Evolutionary conservation across 2,113 vertebrate species (phyloP).

Genomic region (Entelurus aequoreus): DNA sequence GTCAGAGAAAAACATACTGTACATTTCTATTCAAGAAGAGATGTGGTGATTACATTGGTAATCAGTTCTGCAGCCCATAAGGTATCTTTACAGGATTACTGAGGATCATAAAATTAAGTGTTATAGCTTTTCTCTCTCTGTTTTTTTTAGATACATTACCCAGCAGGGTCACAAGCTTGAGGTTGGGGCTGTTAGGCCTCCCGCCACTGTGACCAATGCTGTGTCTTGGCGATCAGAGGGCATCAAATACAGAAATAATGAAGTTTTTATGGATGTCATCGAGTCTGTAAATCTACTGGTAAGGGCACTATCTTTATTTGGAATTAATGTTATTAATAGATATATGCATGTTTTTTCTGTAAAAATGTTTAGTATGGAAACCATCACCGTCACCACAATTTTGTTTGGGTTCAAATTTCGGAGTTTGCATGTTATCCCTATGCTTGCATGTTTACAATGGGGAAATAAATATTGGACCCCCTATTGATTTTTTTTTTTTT

Average conservation of each 20-base stretch:
- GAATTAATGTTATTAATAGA: background rate
- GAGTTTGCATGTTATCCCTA: too few relatives aligned
- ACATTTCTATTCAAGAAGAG: constrained; percentile 2
- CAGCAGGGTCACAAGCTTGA: constrained; percentile 77
- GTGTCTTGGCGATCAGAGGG: constrained; percentile 80
- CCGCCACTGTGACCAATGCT: constrained; percentile 78
- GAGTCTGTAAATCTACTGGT: constrained; percentile 80
- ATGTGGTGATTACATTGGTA: constrained; percentile 8
- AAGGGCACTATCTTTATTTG: constrained; percentile 23
- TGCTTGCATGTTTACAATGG: too few relatives aligned
- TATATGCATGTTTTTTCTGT: background rate
- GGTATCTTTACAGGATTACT: background rate
- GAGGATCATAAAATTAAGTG: constrained; percentile 7
- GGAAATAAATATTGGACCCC: too few relatives aligned
- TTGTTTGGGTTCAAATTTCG: too few relatives aligned
- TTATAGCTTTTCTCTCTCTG: constrained; percentile 4
- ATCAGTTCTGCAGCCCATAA: background rate
- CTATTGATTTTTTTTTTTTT: too few relatives aligned
- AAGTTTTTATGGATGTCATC: constrained; percentile 80
- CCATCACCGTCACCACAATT: too few relatives aligned
- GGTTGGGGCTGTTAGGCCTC: constrained; percentile 73
- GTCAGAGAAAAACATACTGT: background rate
- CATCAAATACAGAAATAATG: constrained; percentile 81
- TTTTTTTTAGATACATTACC: constrained; percentile 74
- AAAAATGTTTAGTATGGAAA: background rate